phyloP scores from a whole-genome alignment of 2,888 invertebrate genomes.

The Dusona sp. region DNA sequence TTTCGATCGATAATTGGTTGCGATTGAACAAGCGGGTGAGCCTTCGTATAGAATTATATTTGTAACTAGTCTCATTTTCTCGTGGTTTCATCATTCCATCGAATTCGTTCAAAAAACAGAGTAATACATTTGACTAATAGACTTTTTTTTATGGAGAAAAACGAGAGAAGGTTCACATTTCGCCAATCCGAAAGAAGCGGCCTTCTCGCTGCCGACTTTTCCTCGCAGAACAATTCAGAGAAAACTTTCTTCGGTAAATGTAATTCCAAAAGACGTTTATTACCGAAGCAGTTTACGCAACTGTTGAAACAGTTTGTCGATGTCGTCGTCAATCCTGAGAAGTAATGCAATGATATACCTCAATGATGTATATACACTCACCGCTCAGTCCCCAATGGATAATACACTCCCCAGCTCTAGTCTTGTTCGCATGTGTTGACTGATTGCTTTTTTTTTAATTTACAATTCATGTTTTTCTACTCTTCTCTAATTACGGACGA shows the following conservation, averaged over 20 bases:
- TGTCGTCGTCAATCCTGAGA: background rate
- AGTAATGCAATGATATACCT: background rate
- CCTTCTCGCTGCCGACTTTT: background rate
- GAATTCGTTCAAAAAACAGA: conserved; percentile 35
- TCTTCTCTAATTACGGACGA: background rate
- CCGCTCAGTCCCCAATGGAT: background rate
- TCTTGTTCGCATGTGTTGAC: background rate
- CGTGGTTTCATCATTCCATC: background rate
- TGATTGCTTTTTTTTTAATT: background rate
- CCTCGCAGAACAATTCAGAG: background rate
- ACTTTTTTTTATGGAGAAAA: background rate
- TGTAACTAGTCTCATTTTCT: conserved; percentile 1
- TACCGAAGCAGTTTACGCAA: conserved; percentile 1
- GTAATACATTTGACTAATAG: conserved; percentile 1
- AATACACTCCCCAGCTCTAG: background rate
- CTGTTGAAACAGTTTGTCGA: background rate
- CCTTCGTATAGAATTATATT: conserved; percentile 29
- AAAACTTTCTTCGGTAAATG: conserved; percentile 2
- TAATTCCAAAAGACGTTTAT: background rate
- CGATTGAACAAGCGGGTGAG: conserved; percentile 1
- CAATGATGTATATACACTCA: background rate
- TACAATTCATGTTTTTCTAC: background rate
- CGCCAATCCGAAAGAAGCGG: background rate
- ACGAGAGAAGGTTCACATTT: background rate
- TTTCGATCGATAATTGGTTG: conserved; percentile 40